Evolutionary conservation across 2,113 vertebrate species (phyloP).

Genomic region (Mandrillus leucophaeus): DNA sequence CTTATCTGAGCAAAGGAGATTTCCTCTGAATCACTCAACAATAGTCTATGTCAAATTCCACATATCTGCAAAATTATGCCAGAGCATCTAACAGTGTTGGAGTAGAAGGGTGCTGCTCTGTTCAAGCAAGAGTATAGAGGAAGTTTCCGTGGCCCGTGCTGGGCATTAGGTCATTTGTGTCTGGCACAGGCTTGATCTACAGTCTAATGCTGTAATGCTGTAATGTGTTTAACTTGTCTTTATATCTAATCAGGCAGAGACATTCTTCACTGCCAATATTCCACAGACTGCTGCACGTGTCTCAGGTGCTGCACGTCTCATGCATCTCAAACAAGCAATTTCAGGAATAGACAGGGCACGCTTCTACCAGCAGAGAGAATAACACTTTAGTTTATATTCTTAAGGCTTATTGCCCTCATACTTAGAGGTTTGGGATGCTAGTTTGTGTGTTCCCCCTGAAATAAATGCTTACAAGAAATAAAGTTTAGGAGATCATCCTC

Average conservation of each 20-base stretch:
- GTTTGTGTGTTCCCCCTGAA: neutral
- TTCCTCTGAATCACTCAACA: neutral
- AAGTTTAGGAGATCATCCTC: neutral
- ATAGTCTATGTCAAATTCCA: neutral
- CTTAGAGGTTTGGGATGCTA: neutral
- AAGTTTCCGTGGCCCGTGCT: neutral
- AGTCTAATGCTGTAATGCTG: neutral
- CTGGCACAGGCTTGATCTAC: neutral
- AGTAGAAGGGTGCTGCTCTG: neutral
- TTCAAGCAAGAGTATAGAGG: neutral
- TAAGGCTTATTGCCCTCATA: neutral
- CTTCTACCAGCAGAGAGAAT: neutral
- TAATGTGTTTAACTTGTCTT: neutral
- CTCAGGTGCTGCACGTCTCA: neutral
- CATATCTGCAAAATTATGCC: neutral
- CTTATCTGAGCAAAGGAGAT: neutral
- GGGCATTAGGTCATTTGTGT: neutral
- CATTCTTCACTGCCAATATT: neutral
- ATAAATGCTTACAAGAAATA: neutral
- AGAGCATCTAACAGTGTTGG: neutral
- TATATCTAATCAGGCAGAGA: neutral
- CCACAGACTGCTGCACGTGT: neutral
- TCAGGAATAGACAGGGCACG: neutral
- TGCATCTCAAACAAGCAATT: neutral
- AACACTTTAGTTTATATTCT: neutral